Conservation (phyloP, 2,797 vertebrate species). For the Sebastes trivittatus region DNA sequence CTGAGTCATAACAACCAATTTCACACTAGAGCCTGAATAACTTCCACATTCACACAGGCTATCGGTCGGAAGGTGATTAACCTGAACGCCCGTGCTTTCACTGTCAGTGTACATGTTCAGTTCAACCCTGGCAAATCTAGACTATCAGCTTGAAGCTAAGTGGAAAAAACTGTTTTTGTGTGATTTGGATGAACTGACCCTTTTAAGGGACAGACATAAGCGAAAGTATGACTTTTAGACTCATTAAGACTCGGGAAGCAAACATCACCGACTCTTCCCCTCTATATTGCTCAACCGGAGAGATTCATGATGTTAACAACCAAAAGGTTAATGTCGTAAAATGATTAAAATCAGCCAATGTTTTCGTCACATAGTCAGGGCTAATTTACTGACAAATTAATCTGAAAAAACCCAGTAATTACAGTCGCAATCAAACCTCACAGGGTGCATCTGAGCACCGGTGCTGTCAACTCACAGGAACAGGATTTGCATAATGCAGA, state of each 20-base stretch:
- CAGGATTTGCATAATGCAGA: conserved; percentile 52
- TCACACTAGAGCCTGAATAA: neutral
- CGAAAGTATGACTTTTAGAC: neutral
- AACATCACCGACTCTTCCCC: conserved; percentile 4
- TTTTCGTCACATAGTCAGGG: conserved; percentile 46
- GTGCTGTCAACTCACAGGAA: conserved; percentile 49
- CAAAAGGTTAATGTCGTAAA: conserved; percentile 61
- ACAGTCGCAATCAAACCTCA: conserved; percentile 55
- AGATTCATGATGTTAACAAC: conserved; percentile 31
- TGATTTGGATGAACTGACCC: neutral
- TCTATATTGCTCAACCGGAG: conserved; percentile 1
- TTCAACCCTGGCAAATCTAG: neutral
- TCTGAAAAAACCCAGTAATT: conserved; percentile 61
- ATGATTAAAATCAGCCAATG: conserved; percentile 52
- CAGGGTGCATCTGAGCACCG: conserved; percentile 32
- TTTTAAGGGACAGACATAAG: neutral
- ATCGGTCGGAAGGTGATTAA: neutral
- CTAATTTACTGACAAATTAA: conserved; percentile 67
- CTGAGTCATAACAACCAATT: neutral
- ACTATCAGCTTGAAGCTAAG: neutral
- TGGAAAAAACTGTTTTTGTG: neutral
- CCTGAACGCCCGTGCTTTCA: neutral
- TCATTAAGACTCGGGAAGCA: conserved; percentile 5
- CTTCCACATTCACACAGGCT: neutral
- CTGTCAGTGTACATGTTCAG: neutral